Evolutionary conservation across 2,113 vertebrate species (phyloP).

Genomic region (Hiodon tergisus): DNA sequence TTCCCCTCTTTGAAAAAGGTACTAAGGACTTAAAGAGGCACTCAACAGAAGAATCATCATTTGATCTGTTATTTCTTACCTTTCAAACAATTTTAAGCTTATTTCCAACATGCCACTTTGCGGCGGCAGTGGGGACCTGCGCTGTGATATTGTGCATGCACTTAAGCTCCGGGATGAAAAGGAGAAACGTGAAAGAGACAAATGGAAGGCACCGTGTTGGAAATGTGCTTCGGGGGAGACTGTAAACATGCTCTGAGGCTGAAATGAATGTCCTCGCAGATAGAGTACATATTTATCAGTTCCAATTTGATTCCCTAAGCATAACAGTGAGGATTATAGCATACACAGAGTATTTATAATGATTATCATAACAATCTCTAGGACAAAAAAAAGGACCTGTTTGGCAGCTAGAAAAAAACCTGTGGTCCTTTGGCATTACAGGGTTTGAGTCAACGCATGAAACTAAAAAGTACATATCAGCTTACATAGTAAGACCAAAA

Average conservation of each 20-base stretch:
- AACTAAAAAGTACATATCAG: too few species aligned
- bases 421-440: neutral
- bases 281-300: too few species aligned
- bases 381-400: too few species aligned
- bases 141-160: neutral
- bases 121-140: neutral
- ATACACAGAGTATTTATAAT: neutral
- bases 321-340: too few species aligned
- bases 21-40: conserved; percentile 1
- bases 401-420: neutral
- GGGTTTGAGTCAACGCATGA: too few species aligned
- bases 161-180: neutral
- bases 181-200: neutral
- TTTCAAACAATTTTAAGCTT: neutral
- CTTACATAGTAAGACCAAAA: too few species aligned
- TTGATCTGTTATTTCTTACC: conserved; percentile 7
- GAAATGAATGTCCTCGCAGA: too few species aligned
- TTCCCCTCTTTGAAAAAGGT: neutral
- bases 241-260: neutral
- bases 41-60: neutral
- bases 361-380: too few species aligned
- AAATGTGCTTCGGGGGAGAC: neutral
- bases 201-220: neutral
- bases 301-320: too few species aligned
- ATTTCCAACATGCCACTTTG: neutral